Conservation (phyloP, 2,888 invertebrate genomes). For the Protonemura montana region DNA sequence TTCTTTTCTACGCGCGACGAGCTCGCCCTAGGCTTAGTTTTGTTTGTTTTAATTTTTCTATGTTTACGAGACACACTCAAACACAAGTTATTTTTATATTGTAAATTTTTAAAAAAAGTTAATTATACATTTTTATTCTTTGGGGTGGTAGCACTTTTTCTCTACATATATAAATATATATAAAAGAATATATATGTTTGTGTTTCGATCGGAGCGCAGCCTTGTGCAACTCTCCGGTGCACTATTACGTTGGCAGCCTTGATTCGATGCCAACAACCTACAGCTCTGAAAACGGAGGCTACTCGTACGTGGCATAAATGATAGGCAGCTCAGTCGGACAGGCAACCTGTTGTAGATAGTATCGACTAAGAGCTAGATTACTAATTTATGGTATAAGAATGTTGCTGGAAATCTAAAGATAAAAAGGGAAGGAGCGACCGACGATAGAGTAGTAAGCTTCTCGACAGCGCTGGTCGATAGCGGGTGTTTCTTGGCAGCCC, state of each 20-base stretch:
- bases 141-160: slow-evolving; percentile 33
- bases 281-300: background rate
- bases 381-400: background rate
- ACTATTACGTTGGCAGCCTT: background rate
- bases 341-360: slow-evolving; percentile 1
- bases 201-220: background rate
- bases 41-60: background rate
- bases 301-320: background rate
- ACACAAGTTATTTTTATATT: slow-evolving; percentile 14
- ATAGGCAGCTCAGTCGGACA: background rate
- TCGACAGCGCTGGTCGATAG: background rate
- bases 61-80: slow-evolving; percentile 12
- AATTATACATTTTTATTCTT: slow-evolving; percentile 21
- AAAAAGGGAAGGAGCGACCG: background rate
- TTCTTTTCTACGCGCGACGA: background rate
- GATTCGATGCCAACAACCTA: background rate
- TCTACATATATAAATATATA: background rate
- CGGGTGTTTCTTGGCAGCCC: background rate
- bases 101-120: background rate
- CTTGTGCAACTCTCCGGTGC: background rate
- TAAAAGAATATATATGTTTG: background rate
- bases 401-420: background rate
- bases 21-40: background rate
- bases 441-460: background rate
- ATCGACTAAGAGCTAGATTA: background rate